phyloP scores from a whole-genome alignment of 2,888 invertebrate species.

The Drosophila kambysellisi region DNA sequence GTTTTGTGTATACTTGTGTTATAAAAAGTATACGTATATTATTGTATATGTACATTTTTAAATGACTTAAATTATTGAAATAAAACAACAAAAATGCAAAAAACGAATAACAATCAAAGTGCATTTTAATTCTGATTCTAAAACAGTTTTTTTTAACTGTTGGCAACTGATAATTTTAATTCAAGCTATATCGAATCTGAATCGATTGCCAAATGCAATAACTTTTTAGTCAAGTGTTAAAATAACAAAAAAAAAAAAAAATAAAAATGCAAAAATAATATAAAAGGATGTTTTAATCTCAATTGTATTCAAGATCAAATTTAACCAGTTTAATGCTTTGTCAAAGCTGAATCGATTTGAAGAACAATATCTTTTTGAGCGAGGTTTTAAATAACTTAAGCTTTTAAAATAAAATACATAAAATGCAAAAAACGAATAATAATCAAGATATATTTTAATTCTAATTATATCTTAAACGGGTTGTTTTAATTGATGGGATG shows the following conservation, averaged over 20 bases:
- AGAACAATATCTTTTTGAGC: background rate
- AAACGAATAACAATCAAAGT: conserved; percentile 22
- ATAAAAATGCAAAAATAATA: conserved; percentile 1
- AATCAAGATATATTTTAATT: conserved; percentile 3
- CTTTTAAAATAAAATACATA: background rate
- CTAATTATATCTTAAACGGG: background rate
- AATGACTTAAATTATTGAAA: conserved; percentile 81
- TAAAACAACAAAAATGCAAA: conserved; percentile 64
- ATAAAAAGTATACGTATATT: conserved; percentile 74
- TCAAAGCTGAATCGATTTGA: conserved; percentile 4
- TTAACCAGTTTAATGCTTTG: background rate
- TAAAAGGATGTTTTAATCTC: background rate
- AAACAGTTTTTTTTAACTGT: background rate
- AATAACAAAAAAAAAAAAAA: conserved; percentile 72
- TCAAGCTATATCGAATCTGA: background rate
- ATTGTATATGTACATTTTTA: conserved; percentile 79
- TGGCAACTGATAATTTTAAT: background rate
- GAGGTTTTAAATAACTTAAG: background rate
- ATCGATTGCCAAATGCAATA: background rate
- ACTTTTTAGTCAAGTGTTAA: conserved; percentile 49
- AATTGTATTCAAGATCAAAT: background rate
- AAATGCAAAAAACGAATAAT: background rate
- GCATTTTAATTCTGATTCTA: background rate
- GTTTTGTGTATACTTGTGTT: conserved; percentile 77
- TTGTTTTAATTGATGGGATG: background rate